These are phyloP conservation scores for Ptilodon capucinus DNA, from an alignment of 2,888 invertebrate species.

Conservation along the genomic window DNA sequence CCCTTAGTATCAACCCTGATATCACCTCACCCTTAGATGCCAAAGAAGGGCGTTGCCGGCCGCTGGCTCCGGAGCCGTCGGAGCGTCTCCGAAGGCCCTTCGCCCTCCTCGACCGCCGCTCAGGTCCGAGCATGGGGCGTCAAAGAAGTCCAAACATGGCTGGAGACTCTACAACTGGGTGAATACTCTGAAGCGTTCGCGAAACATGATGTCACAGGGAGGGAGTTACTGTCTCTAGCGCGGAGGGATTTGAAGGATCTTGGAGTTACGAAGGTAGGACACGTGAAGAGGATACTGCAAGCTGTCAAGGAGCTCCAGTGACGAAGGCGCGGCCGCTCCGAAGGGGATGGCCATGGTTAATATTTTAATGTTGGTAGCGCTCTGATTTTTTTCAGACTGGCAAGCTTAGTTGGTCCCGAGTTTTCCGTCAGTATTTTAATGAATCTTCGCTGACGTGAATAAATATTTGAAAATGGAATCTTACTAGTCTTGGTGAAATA, in stretches of 20 bases:
- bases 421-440: not conserved
- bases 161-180: conserved; percentile 92
- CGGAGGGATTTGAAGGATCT: conserved; percentile 94
- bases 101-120: conserved; percentile 43
- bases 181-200: conserved; percentile 96
- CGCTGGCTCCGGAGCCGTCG: conserved; percentile 71
- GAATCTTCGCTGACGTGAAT: not conserved
- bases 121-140: conserved; percentile 88
- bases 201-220: conserved; percentile 95
- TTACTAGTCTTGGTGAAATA: not conserved
- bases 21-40: conserved; percentile 55
- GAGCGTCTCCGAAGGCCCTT: conserved; percentile 64
- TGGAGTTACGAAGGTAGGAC: conserved; percentile 97
- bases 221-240: conserved; percentile 93
- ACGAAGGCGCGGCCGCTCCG: conserved; percentile 76
- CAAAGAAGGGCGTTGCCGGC: conserved; percentile 61
- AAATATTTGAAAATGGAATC: not conserved
- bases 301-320: conserved; percentile 91
- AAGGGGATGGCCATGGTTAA: conserved; percentile 68
- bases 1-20: conserved; percentile 37
- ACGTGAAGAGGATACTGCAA: conserved; percentile 96
- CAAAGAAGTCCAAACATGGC: conserved; percentile 94
- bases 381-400: not conserved
- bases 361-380: conserved; percentile 9
- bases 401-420: not conserved